Evolutionary conservation across 2,797 vertebrate genomes (phyloP).

Genomic region (Staurois parvus): DNA sequence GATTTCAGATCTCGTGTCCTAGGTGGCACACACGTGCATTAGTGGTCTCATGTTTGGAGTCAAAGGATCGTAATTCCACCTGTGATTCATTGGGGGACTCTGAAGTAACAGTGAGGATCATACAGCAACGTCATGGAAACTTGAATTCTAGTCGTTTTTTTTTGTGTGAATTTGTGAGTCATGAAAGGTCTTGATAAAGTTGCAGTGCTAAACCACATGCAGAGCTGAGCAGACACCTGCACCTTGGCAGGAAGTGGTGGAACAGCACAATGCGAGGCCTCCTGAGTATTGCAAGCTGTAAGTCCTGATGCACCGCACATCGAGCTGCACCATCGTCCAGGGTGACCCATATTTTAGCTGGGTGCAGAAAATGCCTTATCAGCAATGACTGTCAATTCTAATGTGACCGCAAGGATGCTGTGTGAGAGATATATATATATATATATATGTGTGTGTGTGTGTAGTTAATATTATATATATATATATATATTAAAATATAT

Average conservation of each 20-base stretch:
- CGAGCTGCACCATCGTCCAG: not conserved
- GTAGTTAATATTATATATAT: no score
- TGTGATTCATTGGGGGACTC: not conserved
- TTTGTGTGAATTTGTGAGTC: not conserved
- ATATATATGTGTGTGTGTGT: no score
- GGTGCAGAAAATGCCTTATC: no score
- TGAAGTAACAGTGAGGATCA: no score
- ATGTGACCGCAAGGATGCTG: not conserved
- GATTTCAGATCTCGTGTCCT: no score
- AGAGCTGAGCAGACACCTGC: conserved; percentile 36
- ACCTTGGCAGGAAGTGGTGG: conserved; percentile 41
- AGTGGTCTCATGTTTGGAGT: no score
- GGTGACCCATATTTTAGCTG: not conserved
- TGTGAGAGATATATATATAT: no score
- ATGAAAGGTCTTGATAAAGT: not conserved
- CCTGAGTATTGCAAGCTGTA: not conserved
- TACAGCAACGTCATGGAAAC: not conserved
- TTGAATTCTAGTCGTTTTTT: not conserved
- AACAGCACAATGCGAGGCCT: not conserved
- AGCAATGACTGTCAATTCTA: not conserved
- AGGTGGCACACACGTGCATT: no score
- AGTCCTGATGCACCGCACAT: not conserved
- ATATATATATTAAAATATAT: no score
- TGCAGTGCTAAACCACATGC: conserved; percentile 32
- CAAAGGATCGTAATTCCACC: no score